Evolutionary conservation across 2,113 vertebrate genomes (phyloP).

Genomic region (Ancistrus triradiatus): DNA sequence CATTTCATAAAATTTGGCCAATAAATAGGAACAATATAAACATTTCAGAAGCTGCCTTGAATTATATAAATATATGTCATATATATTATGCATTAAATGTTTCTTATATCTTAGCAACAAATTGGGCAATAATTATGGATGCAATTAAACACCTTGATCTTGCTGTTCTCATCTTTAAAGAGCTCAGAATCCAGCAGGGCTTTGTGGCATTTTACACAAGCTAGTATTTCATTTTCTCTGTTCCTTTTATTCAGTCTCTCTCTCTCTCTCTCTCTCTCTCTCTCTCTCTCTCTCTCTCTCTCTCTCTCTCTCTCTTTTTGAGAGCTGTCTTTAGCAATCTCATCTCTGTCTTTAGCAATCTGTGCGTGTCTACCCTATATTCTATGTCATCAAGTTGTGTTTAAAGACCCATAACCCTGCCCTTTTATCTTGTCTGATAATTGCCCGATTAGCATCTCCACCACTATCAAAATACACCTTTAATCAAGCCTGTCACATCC

Average conservation of each 20-base stretch:
- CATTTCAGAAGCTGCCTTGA: no score
- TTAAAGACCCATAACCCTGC: conserved; percentile 22
- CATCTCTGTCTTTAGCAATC: conserved; percentile 15
- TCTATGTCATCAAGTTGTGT: conserved; percentile 25
- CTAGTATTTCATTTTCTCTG: background rate
- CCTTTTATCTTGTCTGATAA: conserved; percentile 32
- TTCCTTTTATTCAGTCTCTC: no score
- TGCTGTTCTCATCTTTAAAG: background rate
- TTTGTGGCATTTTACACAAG: background rate
- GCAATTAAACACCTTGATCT: no score
- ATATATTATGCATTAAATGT: no score
- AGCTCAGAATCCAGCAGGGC: background rate
- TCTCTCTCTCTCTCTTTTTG: background rate
- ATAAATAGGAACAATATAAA: no score
- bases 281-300: background rate
- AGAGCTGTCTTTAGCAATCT: no score
- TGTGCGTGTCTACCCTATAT: background rate
- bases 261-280: background rate
- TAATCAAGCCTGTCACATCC: conserved; percentile 32
- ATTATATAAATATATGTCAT: no score
- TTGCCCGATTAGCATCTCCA: conserved; percentile 36
- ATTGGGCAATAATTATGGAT: no score
- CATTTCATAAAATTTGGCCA: no score
- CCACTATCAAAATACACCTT: conserved; percentile 33
- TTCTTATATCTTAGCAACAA: no score